Evolutionary conservation across 2,888 invertebrate genomes (phyloP).

Genomic region (Thalpophila matura): DNA sequence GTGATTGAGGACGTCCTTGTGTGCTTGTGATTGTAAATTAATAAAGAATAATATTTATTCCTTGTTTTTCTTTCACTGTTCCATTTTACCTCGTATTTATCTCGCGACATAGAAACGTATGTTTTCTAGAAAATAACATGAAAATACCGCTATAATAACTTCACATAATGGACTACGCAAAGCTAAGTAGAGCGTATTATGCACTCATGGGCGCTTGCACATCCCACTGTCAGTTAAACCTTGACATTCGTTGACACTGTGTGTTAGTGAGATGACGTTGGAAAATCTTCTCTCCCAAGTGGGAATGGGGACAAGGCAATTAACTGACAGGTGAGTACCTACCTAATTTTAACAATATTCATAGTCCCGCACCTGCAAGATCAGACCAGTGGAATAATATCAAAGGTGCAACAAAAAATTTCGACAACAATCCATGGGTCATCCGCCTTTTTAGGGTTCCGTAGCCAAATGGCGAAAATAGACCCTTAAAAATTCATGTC

Average conservation of each 20-base stretch:
- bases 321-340: slow-evolving; percentile 79
- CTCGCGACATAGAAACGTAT: slow-evolving; percentile 37
- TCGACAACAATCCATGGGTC: background rate
- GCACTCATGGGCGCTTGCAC: slow-evolving; percentile 67
- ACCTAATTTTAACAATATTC: background rate
- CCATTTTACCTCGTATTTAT: slow-evolving; percentile 16
- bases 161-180: slow-evolving; percentile 58
- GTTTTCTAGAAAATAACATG: slow-evolving; percentile 58
- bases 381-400: background rate
- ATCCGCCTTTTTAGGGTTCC: background rate
- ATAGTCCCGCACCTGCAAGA: background rate
- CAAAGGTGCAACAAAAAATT: background rate
- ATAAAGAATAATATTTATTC: slow-evolving; percentile 71
- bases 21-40: slow-evolving; percentile 88
- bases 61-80: slow-evolving; percentile 49
- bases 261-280: slow-evolving; percentile 76
- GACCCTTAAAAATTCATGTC: no score
- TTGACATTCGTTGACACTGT: slow-evolving; percentile 77
- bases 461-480: no score
- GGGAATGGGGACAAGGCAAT: slow-evolving; percentile 80
- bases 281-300: slow-evolving; percentile 81
- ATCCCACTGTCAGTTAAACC: slow-evolving; percentile 76
- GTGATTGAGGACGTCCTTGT: slow-evolving; percentile 90
- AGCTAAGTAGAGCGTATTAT: slow-evolving; percentile 79
- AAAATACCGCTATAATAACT: slow-evolving; percentile 77